Evolutionary conservation across 2,888 invertebrate genomes (phyloP), one percentile per base, ranked within the genome.

Genomic region (Callyntrura guangdongensis): DNA sequence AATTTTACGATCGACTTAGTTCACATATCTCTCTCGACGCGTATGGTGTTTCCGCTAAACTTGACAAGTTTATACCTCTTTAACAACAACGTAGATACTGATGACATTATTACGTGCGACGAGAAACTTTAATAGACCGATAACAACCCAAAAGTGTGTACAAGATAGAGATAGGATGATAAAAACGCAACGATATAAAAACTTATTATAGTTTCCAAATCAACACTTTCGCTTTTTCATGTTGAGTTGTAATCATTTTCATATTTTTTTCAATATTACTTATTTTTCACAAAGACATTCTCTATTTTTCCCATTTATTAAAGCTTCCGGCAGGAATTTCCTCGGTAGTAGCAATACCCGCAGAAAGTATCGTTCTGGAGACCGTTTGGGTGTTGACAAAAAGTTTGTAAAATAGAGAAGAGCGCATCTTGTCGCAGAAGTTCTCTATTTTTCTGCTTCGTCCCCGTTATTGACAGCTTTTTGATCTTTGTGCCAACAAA

Each of bases 401-500:
- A 53, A 53, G n/a, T 12, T 53, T 53, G 53, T 3, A 2, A n/a
- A 53, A 53, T 8, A 49, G 49, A 53, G 53, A 53, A 14, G 53
- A 53, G 53, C 53, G 12, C 14, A 53, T 12, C 3, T 12, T 53
- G 53, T 53, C 36, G 36, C 36, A 36, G 36, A 2, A 36, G 36
- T 36, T 36, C 36, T 4, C 36, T 53, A 2, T 36, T 12, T 67
- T 9, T 27, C 1, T 67, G 17, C 22, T 61, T 20, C 6, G 27
- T 67, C 67, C 25, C 6, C 67, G 9, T 61, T 22, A 67, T 67
- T 27, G 67, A 67, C 67, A 67, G 67, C 27, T 27, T 67, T 67
- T 67, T 67, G 11, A 67, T 67, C 12, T 25, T 0, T 67, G 25
- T 67, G 67, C 67, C 67, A 67, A 67, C 36, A 67, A 22, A 27